Conservation (phyloP, 1,140 invertebrate genomes). For the Paraescarpia echinospica region DNA sequence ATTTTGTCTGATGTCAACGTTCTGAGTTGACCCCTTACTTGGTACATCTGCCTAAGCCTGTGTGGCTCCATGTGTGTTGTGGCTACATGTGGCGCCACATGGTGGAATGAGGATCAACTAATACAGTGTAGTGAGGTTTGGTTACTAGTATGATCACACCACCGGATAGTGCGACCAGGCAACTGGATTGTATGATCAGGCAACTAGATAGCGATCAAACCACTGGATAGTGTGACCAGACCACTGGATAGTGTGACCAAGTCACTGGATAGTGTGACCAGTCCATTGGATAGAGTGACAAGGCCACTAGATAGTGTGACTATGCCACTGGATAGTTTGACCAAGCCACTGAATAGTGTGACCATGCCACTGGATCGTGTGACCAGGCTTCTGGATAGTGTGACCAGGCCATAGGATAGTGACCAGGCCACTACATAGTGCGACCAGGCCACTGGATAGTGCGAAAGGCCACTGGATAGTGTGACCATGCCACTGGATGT, state of each 20-base stretch:
- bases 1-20: too few relatives aligned
- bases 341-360: not conserved
- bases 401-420: not conserved
- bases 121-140: too few relatives aligned
- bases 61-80: too few relatives aligned
- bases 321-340: not conserved
- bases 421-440: not conserved
- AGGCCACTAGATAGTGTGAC: not conserved
- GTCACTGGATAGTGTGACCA: not conserved
- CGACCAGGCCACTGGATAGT: not conserved
- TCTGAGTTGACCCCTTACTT: too few relatives aligned
- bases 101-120: too few relatives aligned
- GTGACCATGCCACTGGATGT: not conserved
- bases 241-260: not conserved
- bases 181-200: too few relatives aligned
- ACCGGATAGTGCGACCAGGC: too few relatives aligned
- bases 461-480: not conserved
- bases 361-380: not conserved
- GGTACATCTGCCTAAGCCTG: too few relatives aligned
- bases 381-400: not conserved
- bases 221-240: not conserved
- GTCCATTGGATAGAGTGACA: not conserved
- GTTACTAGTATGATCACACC: too few relatives aligned
- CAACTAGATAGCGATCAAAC: too few relatives aligned
- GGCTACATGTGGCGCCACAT: too few relatives aligned